Conservation (phyloP, 1,140 invertebrate genomes). For the Hycleus cichorii region DNA sequence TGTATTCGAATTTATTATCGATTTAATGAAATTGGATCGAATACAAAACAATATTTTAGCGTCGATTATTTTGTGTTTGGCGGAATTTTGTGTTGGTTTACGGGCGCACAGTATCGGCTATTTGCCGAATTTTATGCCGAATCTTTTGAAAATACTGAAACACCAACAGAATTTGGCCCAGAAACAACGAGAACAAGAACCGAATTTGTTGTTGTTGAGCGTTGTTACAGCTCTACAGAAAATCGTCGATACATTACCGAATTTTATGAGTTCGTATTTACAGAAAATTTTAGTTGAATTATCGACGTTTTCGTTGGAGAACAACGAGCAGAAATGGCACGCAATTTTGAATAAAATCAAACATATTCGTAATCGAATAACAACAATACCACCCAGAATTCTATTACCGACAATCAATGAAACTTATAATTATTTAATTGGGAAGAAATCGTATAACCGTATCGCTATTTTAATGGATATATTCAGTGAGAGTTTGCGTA, state of each 20-base stretch:
- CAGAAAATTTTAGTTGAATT: conserved; percentile 63
- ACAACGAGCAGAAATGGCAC: conserved; percentile 45
- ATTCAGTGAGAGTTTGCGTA: conserved; percentile 59
- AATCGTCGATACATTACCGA: conserved; percentile 68
- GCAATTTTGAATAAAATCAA: conserved; percentile 51
- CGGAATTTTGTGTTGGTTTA: conserved; percentile 67
- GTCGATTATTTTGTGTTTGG: conserved; percentile 69
- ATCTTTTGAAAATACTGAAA: conserved; percentile 57
- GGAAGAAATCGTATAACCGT: conserved; percentile 50
- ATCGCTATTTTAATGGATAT: conserved; percentile 66
- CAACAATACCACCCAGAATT: conserved; percentile 60
- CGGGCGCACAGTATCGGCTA: conserved; percentile 64
- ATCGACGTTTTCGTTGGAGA: conserved; percentile 45
- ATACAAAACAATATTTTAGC: conserved; percentile 62
- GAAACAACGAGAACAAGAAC: conserved; percentile 39
- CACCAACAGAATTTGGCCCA: conserved; percentile 30
- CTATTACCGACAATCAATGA: conserved; percentile 66
- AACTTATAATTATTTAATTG: conserved; percentile 56
- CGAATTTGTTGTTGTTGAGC: conserved; percentile 40
- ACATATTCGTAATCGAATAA: conserved; percentile 59
- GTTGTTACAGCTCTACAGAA: conserved; percentile 66
- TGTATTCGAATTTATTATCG: conserved; percentile 55
- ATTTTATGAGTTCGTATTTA: conserved; percentile 79
- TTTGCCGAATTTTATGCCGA: conserved; percentile 71
- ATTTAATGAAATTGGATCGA: conserved; percentile 50